Evolutionary conservation across 2,797 vertebrate genomes (phyloP).

Genomic region (Tenualosa ilisha): DNA sequence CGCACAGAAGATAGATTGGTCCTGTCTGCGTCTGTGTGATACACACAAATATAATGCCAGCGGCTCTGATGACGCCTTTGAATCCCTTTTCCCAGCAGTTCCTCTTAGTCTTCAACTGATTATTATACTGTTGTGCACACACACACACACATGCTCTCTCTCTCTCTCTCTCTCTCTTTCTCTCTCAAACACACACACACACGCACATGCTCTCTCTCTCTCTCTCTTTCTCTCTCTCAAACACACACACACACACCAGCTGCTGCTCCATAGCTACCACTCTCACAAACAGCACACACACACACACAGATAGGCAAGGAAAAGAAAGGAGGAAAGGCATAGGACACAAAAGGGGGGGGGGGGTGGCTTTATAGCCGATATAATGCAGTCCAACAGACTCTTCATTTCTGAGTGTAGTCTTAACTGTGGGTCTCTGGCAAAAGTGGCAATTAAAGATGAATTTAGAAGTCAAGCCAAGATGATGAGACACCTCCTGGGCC

Average conservation of each 20-base stretch:
- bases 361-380: background rate
- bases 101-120: slow-evolving; percentile 14
- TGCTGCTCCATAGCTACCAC: background rate
- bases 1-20: background rate
- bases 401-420: background rate
- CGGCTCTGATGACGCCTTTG: background rate
- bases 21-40: slow-evolving; percentile 17
- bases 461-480: background rate
- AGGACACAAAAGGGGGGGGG: background rate
- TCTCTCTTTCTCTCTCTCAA: background rate
- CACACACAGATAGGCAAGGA: background rate
- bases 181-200: background rate
- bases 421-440: background rate
- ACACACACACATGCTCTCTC: background rate
- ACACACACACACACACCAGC: slow-evolving; percentile 16
- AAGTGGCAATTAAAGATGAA: slow-evolving; percentile 21
- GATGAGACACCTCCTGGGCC: slow-evolving; percentile 15
- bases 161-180: background rate
- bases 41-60: slow-evolving; percentile 20
- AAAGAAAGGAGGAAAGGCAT: background rate
- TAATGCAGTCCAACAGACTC: background rate
- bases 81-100: slow-evolving; percentile 20
- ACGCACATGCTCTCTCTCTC: no score
- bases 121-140: slow-evolving; percentile 8
- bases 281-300: background rate